phyloP scores from a whole-genome alignment of 2,888 invertebrate species.

The Lobophora halterata region DNA sequence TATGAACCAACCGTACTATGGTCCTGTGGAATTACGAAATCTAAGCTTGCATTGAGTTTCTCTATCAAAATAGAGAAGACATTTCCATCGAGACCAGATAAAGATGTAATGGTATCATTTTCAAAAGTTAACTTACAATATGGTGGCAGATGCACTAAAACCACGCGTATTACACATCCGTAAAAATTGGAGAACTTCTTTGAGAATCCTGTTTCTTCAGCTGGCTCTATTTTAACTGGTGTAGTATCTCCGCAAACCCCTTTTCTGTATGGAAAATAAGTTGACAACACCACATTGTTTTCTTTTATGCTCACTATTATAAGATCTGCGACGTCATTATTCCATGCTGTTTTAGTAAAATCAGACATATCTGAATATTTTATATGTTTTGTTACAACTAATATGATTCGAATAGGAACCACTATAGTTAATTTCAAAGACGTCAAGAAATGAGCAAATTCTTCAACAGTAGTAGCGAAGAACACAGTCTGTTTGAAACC shows the following conservation, averaged over 20 bases:
- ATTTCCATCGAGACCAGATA: slow-evolving; percentile 46
- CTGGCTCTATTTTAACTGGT: slow-evolving; percentile 35
- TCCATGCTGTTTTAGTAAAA: slow-evolving; percentile 44
- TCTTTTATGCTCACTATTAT: slow-evolving; percentile 38
- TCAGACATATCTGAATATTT: slow-evolving; percentile 25
- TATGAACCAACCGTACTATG: slow-evolving; percentile 34
- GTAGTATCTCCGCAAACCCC: slow-evolving; percentile 43
- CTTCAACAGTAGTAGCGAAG: slow-evolving; percentile 38
- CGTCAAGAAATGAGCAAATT: slow-evolving; percentile 39
- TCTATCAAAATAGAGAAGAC: slow-evolving; percentile 37
- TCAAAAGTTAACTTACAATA: slow-evolving; percentile 31
- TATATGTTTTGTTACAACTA: slow-evolving; percentile 36
- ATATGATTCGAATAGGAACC: slow-evolving; percentile 41
- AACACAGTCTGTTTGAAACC: slow-evolving; percentile 46
- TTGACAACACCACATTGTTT: slow-evolving; percentile 36
- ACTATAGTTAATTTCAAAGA: slow-evolving; percentile 36
- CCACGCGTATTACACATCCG: slow-evolving; percentile 46
- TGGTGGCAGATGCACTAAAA: slow-evolving; percentile 37
- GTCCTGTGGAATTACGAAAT: slow-evolving; percentile 31
- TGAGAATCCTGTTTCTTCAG: slow-evolving; percentile 38
- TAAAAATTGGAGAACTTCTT: slow-evolving; percentile 52
- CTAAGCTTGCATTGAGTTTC: slow-evolving; percentile 45
- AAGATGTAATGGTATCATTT: slow-evolving; percentile 34
- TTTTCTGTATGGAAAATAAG: slow-evolving; percentile 49
- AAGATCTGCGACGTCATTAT: slow-evolving; percentile 49